Percentiles rank a stretch among this genome's conserved stretches.
Evolutionary conservation across 2,797 vertebrate species (phyloP).

Genomic region (Trematocara caparti): DNA sequence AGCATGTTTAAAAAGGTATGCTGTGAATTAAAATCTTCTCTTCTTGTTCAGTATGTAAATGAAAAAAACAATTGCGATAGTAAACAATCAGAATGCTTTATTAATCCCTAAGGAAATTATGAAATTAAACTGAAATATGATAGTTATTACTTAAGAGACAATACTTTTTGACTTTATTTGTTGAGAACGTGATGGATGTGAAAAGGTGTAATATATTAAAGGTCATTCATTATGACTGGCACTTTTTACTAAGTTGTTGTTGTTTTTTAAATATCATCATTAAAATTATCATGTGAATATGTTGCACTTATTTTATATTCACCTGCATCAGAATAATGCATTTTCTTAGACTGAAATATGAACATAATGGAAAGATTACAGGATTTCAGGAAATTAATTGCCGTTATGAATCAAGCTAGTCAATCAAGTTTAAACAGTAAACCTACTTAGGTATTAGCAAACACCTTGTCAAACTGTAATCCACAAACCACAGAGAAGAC

Average conservation of each 20-base stretch:
- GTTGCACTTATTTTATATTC: background rate
- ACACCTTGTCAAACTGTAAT: background rate
- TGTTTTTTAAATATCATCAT: background rate
- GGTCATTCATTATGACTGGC: background rate
- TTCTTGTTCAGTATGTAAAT: background rate
- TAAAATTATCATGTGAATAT: background rate
- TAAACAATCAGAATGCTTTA: background rate
- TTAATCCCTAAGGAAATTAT: background rate
- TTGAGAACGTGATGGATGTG: background rate
- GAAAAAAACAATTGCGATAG: background rate
- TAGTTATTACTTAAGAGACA: background rate
- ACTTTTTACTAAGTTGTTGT: background rate
- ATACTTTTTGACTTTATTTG: background rate
- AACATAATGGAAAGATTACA: conserved; percentile 1
- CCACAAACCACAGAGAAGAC: background rate
- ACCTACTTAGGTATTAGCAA: background rate
- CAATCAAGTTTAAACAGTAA: background rate
- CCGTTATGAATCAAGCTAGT: background rate
- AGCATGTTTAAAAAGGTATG: background rate
- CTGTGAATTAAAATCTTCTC: background rate
- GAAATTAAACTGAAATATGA: background rate
- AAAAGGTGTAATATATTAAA: background rate
- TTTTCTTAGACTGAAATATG: background rate
- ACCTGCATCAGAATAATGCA: background rate
- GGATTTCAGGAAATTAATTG: background rate